Evolutionary conservation across 2,888 invertebrate species (phyloP), one percentile per base, ranked within the genome.

Genomic region (Agrenia bidenticulata): DNA sequence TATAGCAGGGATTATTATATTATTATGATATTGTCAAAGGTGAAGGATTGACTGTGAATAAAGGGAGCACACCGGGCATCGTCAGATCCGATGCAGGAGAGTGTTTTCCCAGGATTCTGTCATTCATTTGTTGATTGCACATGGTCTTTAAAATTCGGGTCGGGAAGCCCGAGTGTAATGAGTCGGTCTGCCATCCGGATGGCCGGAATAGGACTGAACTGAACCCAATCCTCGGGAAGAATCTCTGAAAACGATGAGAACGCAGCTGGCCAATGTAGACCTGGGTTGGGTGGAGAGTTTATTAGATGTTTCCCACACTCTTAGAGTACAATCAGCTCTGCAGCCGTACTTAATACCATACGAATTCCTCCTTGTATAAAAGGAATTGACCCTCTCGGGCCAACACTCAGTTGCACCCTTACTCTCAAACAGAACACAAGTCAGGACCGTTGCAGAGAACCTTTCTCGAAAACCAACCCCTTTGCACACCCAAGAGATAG

Each of bases 251-350:
- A 19, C 45, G n/a, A 62, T 71, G 72, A 66, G 72, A 69, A 70
- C 64, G 72, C 72, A 72, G 72, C 72, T 72, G 72, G 67, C 66
- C 69, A 66, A 64, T 61, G 64, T 66, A 54, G 27, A 27, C 13
- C 49, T 51, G 24, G 50, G 19, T 17, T 50, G 67, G 72, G 69
- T 64, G 65, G 70, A 67, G 70, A 65, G 54, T 70, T 45, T 45
- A 45, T 45, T 11, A n/a, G 45, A 45, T 45, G 9, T 45, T 45
- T 71, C 66, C 61, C 66, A 66, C 49, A 51, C 55, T 54, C 56
- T n/a, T 24, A n/a, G 19, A 45, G 19, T 45, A 45, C n/a, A 17
- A 32, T 32, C 32, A 4, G 19, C 51, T 58, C 26, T 19, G 19
- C 51, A 64, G 53, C 41, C 57, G 24, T 37, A 51, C 26, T 32